Evolutionary conservation across 2,113 vertebrate genomes (phyloP), one percentile per base, ranked within the genome.

Genomic region (Alouatta palliata): DNA sequence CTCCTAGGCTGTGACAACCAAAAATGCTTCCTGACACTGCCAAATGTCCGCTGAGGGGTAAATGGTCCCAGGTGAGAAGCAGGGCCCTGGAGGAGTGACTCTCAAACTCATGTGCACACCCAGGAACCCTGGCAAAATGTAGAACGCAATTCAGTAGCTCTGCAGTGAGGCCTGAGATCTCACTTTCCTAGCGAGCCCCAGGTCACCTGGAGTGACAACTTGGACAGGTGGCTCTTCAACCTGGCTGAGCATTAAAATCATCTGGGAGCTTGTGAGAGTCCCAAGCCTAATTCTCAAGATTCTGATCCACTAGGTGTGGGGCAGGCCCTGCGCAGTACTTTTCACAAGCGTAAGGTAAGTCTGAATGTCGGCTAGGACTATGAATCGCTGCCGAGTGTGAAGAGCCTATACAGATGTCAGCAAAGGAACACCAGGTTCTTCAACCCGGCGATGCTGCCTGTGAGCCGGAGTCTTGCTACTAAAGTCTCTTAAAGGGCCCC

Each of bases 321-420:
- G 9, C 23, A 35, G 54, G 20, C 17, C 17, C n/a, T 32, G 40
- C 13, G 20, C 32, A 20, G 3, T 3, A 17, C 9, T 56, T 52
- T 6, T 73, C 76, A 32, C 30, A 73, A 37, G 79, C 35, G 27
- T 25, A 66, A 40, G n/a, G 35, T 8, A 12, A 84, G 47, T 10
- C 17, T n/a, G 90, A n/a, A 35, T 4, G 27, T 6, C 2, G 0
- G 71, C 43, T 13, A 37, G 56, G 6, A 8, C 14, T 11, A 11
- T 17, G 5, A 3, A 17, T n/a, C 1, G 13, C 58, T 17, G 58
- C 21, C 81, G 12, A 27, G 4, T 1, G 3, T 6, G 30, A 40
- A 17, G 11, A 0, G 37, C 32, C 64, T 37, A 49, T 23, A 21
- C 21, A 3, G 5, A 27, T 6, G 20, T n/a, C n/a, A 75, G 80